Base-by-base conservation (phyloP, 2,888 invertebrate species). In the Loripinus fragilis region DNA sequence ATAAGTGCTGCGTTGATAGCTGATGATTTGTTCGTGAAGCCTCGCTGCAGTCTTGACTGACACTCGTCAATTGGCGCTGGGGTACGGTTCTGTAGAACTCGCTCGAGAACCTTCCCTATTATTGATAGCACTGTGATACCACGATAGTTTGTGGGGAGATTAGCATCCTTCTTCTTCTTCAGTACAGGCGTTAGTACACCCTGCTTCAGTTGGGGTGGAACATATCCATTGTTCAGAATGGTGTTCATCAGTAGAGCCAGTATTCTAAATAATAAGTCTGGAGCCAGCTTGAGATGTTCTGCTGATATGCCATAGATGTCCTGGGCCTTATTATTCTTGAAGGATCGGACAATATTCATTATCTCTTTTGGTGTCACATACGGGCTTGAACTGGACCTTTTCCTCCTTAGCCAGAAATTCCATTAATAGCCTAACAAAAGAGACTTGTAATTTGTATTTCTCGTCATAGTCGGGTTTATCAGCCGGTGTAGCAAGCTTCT, bases 321-420 rank as follows among this genome's bases (percentile, higher is more conserved):
- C 60, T 60, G 60, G 3, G 60, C 60, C 60, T 60, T 60, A 20
- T 60, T 60, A 5, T 7, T 10, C 60, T 60, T 60, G 20, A 60
- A 52, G 23, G 52, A 52, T 52, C 52, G 52, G 7, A 52, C 52
- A 52, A 23, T 52, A 25, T 52, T 52, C 52, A 52, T 5, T 23
- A 52, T 25, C 52, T 52, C 52, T 7, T 52, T 41, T 10, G 41
- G 41, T 10, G 52, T 8, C 48, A 48, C 12, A 15, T 8, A n/a
- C 48, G 3, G 25, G 52, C 12, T 15, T 25, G 52, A 52, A 25
- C 25, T 23, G 25, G 2, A 8, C 52, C 25, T n/a, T 15, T 25
- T 52, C 25, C 12, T 2, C 23, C 52, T 3, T 8, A 15, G 48
- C 48, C 7, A 52, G 52, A 15, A 25, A 52, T 52, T 25, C 23